Base-by-base conservation (phyloP, 2,113 vertebrate genomes). In the Dipodomys stephensi region DNA sequence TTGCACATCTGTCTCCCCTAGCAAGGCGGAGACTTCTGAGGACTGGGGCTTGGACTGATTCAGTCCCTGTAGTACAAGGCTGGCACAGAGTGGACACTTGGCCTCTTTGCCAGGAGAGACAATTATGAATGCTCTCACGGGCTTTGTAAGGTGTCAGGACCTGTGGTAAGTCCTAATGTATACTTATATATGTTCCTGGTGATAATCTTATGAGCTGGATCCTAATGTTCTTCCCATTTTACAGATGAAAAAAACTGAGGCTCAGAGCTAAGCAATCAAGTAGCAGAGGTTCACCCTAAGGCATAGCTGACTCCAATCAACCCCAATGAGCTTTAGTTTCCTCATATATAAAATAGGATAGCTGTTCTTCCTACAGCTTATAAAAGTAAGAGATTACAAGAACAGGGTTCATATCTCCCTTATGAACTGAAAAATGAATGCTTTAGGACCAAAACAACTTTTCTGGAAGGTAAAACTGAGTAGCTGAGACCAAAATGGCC, bases 391-490 rank as follows among this genome's bases (percentile, higher is more conserved):
- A 73, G 19, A 68, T 12, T 19, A 4, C n/a, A 60, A 95, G 65
- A 81, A 60, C 32, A 25, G 46, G 81, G 20, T 39, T 44, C 30
- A 25, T 6, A 13, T 82, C 9, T 16, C 53, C 18, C 67, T 83
- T 46, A n/a, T 20, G 76, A 77, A 49, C 19, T 19, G 64, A 53
- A 27, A 15, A 53, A 64, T 23, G 46, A 46, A 68, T 30, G 46
- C 62, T 92, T 60, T 83, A 73, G 30, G 78, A 89, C 3, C 60
- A 81, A 81, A 92, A 86, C 46, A 93, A 88, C 57, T 92, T 90
- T 94, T 82, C 57, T 86, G 68, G 83, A 57, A 39, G 25, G 35
- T 82, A n/a, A 87, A 73, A 53, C 16, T 81, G 60, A 85, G 39
- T 90, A 44, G 82, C 79, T 87, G 71, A 80, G 78, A 83, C 30